These are phyloP conservation scores for Otis tarda DNA, from an alignment of 2,113 vertebrate genomes.

Conservation along the genomic window DNA sequence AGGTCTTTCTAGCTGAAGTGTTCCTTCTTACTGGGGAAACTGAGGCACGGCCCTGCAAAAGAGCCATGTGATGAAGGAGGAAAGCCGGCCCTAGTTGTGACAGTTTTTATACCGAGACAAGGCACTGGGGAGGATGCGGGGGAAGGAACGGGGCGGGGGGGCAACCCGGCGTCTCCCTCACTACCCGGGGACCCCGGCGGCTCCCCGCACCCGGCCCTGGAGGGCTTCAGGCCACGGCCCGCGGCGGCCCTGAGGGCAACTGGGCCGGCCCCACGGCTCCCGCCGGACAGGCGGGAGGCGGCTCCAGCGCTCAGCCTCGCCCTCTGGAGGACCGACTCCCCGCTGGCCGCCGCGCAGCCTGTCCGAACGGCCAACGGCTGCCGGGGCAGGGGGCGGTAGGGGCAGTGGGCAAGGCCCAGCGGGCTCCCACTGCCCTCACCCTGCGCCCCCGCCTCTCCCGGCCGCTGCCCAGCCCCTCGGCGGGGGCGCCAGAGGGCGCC, in stretches of 20 bases:
- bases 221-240: too few relatives aligned
- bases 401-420: too few relatives aligned
- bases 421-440: too few relatives aligned
- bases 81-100: background rate
- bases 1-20: too few relatives aligned
- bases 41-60: rapidly evolving
- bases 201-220: background rate
- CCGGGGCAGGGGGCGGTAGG: too few relatives aligned
- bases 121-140: too few relatives aligned
- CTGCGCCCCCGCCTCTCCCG: background rate
- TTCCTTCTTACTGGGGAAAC: background rate
- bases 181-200: rapidly evolving
- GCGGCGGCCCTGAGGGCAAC: rapidly evolving
- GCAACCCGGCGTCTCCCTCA: background rate
- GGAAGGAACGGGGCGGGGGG: too few relatives aligned
- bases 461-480: background rate
- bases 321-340: background rate
- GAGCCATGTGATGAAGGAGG: rapidly evolving
- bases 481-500: background rate
- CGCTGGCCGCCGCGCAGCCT: rapidly evolving
- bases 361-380: too few relatives aligned
- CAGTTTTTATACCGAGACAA: rapidly evolving
- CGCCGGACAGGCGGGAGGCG: too few relatives aligned
- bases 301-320: background rate
- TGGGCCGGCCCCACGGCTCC: rapidly evolving